Base-by-base conservation (phyloP, 2,113 vertebrate genomes). In the Solea senegalensis region DNA sequence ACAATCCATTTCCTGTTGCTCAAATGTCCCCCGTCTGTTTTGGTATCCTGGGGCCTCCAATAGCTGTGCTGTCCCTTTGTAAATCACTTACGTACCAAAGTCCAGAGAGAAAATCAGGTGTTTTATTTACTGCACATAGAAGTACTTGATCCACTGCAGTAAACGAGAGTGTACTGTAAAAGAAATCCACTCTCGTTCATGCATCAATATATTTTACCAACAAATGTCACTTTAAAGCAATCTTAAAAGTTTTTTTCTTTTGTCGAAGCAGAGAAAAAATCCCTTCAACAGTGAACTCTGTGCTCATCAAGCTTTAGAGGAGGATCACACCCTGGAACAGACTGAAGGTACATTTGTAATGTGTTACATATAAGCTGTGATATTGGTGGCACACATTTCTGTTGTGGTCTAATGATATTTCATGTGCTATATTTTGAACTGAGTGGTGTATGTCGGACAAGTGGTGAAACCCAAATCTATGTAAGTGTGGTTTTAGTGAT, bases 211-310 rank as follows among this genome's bases (percentile, higher is more conserved):
- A 21, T 11, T 52, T 52, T 4, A 14, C 27, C 28, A 40, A 56
- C n/a, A n/a, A 39, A 12, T 13, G 13, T 4, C 27, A 26, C 13
- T n/a, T 56, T 56, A 10, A 12, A n/a, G 27, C 13, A 39, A 52
- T 50, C 4, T 66, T 53, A n/a, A 2, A n/a, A 40, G 3, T 39
- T 8, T 43, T 26, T 3, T 13, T 48, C 15, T 72, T 69, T 14
- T 69, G 13, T 87, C 91, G 34, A 78, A 96, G 95, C 89, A 91
- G 90, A 95, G 95, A 80, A 92, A 89, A 89, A 99, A 98, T 88
- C 95, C 96, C 0, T 98, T 98, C 87, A 94, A 96, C 87, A 90
- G n/a, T 39, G 85, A 86, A 0, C 52, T 6, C 16, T 11, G 49
- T 11, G 54, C 72, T 58, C 72, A 21, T 69, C 84, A 6, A 56